Conservation (phyloP, 2,113 vertebrate genomes). For the Tor tambroides region DNA sequence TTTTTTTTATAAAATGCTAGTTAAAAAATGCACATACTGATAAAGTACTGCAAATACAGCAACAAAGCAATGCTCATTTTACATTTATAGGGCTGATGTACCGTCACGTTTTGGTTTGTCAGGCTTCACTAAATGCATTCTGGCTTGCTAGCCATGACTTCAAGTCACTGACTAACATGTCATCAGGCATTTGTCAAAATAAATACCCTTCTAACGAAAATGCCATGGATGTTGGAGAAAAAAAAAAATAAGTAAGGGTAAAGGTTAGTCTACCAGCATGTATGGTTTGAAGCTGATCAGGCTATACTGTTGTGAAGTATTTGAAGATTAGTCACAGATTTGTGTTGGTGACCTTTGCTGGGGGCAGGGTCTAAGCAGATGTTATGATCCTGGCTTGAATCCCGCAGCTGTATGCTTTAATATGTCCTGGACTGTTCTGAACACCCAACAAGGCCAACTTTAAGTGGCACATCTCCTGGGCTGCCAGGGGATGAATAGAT, state of each 20-base stretch:
- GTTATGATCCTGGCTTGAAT: constrained; percentile 37
- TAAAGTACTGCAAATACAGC: background rate
- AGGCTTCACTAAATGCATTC: background rate
- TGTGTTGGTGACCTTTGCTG: constrained; percentile 44
- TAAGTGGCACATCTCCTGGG: constrained; percentile 39
- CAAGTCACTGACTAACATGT: constrained; percentile 6
- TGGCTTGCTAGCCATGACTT: background rate
- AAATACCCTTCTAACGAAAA: background rate
- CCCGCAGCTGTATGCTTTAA: constrained; percentile 28
- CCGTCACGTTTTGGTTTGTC: background rate
- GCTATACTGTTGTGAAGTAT: background rate
- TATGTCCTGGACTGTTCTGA: constrained; percentile 10
- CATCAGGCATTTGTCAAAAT: constrained; percentile 18
- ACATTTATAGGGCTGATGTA: background rate
- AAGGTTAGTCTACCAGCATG: background rate
- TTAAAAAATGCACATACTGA: background rate
- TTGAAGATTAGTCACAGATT: constrained; percentile 36
- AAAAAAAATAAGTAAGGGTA: background rate
- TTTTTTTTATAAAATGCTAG: background rate
- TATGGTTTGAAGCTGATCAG: constrained; percentile 17
- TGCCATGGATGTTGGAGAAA: background rate
- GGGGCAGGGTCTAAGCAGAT: constrained; percentile 36
- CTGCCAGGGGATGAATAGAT: background rate
- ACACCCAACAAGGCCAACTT: constrained; percentile 13
- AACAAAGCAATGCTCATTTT: background rate